Conservation (phyloP, 2,797 vertebrate genomes). For the Pempheris klunzingeri region DNA sequence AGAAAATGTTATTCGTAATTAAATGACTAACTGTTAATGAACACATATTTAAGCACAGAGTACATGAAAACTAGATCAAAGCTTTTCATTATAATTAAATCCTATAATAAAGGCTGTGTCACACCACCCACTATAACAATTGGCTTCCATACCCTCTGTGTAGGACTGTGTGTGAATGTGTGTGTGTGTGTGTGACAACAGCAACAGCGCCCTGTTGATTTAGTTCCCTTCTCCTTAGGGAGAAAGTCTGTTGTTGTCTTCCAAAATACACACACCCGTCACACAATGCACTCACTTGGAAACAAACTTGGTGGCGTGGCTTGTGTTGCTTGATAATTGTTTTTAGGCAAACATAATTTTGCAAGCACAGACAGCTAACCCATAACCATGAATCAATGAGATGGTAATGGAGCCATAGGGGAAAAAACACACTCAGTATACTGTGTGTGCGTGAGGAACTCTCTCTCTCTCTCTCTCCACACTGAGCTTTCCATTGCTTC, state of each 20-base stretch:
- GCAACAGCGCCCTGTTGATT: constrained; percentile 71
- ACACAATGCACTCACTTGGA: constrained; percentile 65
- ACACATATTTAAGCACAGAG: constrained; percentile 36
- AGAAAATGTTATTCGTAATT: constrained; percentile 28
- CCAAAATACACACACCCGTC: constrained; percentile 62
- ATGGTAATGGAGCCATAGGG: constrained; percentile 76
- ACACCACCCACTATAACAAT: constrained; percentile 70
- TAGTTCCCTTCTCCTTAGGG: constrained; percentile 66
- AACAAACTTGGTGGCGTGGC: constrained; percentile 69
- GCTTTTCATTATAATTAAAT: constrained; percentile 64
- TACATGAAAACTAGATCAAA: constrained; percentile 41
- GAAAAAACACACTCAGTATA: constrained; percentile 22
- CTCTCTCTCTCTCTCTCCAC: constrained; percentile 11
- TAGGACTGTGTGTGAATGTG: constrained; percentile 49
- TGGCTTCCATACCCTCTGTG: constrained; percentile 57
- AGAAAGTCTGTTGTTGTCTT: constrained; percentile 77
- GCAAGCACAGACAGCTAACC: constrained; percentile 74
- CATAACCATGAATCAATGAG: constrained; percentile 81
- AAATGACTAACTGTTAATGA: constrained; percentile 51
- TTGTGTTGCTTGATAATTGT: constrained; percentile 81
- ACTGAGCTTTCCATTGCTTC: constrained; percentile 40
- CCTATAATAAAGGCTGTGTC: constrained; percentile 59
- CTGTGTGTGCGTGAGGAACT: constrained; percentile 41
- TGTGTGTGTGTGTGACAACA: constrained; percentile 47
- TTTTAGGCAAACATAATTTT: constrained; percentile 78